Percentiles rank a stretch among this genome's conserved stretches.
These are phyloP conservation scores for Psylliodes chrysocephalus DNA, from an alignment of 2,888 invertebrate genomes.

Conservation along the genomic window DNA sequence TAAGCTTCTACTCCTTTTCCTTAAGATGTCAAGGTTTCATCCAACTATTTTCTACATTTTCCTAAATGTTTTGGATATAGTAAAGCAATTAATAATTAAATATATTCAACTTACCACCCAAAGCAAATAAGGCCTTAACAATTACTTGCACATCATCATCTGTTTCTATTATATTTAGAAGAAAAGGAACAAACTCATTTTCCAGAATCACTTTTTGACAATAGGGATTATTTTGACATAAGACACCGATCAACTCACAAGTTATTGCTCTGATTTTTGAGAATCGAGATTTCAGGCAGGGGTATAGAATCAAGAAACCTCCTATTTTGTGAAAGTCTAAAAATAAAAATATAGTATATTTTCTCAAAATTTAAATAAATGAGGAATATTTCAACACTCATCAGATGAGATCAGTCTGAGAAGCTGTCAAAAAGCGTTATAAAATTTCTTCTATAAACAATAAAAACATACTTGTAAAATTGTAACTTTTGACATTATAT, in stretches of 20 bases:
- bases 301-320: conserved; percentile 78
- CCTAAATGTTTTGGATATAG: no score
- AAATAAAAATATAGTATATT: conserved; percentile 17
- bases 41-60: no score
- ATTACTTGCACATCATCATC: conserved; percentile 70
- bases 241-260: conserved; percentile 77
- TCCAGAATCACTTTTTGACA: conserved; percentile 80
- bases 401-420: no score
- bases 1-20: no score
- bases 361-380: no score
- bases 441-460: no score
- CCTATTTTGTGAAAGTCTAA: conserved; percentile 87
- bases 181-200: conserved; percentile 71
- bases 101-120: conserved; percentile 78
- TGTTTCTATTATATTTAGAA: conserved; percentile 70
- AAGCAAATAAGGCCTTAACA: conserved; percentile 79
- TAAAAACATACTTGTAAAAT: no score
- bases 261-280: conserved; percentile 72
- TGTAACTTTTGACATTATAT: no score
- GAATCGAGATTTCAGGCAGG: conserved; percentile 73
- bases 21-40: no score
- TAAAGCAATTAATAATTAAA: no score
- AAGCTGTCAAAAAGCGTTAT: no score
- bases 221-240: conserved; percentile 87
- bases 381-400: no score